phyloP scores from a whole-genome alignment of 2,113 vertebrate species.

The Nannobrachium achirus region DNA sequence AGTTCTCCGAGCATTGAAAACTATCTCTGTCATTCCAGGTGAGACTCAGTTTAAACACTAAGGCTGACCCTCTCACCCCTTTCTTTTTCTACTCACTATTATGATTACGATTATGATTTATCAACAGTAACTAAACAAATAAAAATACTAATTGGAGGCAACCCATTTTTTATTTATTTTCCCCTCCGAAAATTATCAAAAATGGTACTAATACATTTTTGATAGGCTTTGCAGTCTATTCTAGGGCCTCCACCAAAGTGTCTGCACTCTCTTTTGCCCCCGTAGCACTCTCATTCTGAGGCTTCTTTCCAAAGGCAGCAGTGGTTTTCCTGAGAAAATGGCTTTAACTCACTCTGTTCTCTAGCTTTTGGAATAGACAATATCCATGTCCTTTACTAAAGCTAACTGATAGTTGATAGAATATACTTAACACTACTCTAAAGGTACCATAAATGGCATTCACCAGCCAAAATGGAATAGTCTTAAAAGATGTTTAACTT shows the following conservation, averaged over 20 bases:
- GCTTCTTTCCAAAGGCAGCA: constrained; percentile 62
- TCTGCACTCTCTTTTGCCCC: constrained; percentile 69
- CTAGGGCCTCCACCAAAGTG: constrained; percentile 60
- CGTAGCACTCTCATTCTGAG: constrained; percentile 56
- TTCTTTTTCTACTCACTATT: constrained; percentile 77
- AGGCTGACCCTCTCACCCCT: constrained; percentile 87
- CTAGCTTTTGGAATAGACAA: constrained; percentile 37
- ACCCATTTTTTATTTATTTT: constrained; percentile 78
- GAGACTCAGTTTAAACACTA: constrained; percentile 89
- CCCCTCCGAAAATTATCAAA: constrained; percentile 81
- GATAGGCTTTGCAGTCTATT: constrained; percentile 92
- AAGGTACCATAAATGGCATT: constrained; percentile 7
- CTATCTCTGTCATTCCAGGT: constrained; percentile 99
- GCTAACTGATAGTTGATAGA: constrained; percentile 6
- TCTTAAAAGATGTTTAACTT: constrained; percentile 32
- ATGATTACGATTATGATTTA: constrained; percentile 70
- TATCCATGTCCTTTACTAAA: constrained; percentile 21
- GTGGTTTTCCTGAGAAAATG: constrained; percentile 52
- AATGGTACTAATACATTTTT: constrained; percentile 82
- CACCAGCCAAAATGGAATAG: constrained; percentile 24
- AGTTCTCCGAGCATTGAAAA: constrained; percentile 99
- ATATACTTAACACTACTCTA: constrained; percentile 6
- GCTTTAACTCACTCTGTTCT: constrained; percentile 35
- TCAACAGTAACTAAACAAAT: constrained; percentile 50
- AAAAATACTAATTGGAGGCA: constrained; percentile 70